Evolutionary conservation across 2,113 vertebrate species (phyloP), one percentile per base, ranked within the genome.

Genomic region (Lichenostomus cassidix): DNA sequence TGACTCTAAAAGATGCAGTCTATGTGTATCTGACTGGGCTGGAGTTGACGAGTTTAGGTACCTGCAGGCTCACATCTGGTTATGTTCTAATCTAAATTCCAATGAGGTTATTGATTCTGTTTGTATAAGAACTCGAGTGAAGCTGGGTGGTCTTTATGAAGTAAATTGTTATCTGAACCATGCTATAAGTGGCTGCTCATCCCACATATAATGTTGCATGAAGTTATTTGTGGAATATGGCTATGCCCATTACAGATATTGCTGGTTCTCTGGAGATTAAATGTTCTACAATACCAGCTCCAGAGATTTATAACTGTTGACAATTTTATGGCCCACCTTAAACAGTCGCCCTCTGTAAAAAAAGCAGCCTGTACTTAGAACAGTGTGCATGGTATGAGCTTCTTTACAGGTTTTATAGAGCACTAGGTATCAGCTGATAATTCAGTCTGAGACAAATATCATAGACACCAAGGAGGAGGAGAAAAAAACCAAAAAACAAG

Each of bases 71-170:
- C 42, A 77, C 77, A 86, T 84, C 63, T 93, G 46, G 39, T 88
- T 73, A 90, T 49, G 55, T 91, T 97, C 75, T 83, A 68, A 94
- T 87, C 88, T 91, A 91, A 94, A 97, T 95, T 94, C 85, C 75
- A 87, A 47, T 63, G 31, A 83, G 41, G 12, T 37, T 58, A 44
- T 93, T 91, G 77, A 92, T 84, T 89, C 42, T 91, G n/a, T 65
- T 87, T 71, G 58, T 64, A 77, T 71, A 95, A 92, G 55, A 87
- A 69, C 15, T 69, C 2, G 0, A 31, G 58, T 94, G 59, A 95
- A 95, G 87, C 11, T 42, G 24, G n/a, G 39, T 91, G 55, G 47
- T 87, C 76, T 93, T 93, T 83, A 83, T 20, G 60, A 24, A 85
- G 62, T 37, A 93, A 89, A 64, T 68, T 67, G n/a, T 84, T 91